These are phyloP conservation scores for Idaea straminata DNA, from an alignment of 2,888 invertebrate genomes.

Conservation along the genomic window DNA sequence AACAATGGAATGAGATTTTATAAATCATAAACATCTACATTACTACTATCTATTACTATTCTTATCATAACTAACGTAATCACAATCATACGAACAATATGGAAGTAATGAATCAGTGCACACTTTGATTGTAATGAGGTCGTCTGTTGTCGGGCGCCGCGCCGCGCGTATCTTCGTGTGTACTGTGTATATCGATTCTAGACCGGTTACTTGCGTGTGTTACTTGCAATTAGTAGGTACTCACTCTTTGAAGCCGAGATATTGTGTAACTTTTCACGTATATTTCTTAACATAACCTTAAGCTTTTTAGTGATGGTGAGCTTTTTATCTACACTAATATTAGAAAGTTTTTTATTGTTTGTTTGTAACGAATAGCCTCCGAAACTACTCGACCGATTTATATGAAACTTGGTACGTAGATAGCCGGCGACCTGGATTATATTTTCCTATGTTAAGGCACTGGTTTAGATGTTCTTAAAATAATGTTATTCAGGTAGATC, in stretches of 20 bases:
- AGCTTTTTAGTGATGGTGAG: no score
- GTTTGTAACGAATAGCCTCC: no score
- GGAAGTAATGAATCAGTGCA: not conserved
- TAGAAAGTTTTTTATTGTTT: no score
- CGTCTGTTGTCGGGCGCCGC: not conserved
- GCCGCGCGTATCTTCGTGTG: not conserved
- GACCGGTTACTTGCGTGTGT: not conserved
- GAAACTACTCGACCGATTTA: no score
- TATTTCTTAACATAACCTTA: not conserved
- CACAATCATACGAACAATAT: not conserved
- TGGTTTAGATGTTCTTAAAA: no score
- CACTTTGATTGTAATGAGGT: not conserved
- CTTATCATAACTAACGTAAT: not conserved
- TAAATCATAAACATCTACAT: not conserved
- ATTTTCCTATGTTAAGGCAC: no score
- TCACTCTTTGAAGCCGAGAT: not conserved
- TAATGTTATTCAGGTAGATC: no score
- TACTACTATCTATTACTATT: not conserved
- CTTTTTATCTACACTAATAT: no score
- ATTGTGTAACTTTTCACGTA: not conserved
- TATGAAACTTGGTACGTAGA: no score
- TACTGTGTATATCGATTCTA: not conserved
- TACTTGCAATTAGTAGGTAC: not conserved
- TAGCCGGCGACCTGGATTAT: no score
- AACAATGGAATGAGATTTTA: not conserved